phyloP scores from a whole-genome alignment of 2,888 invertebrate genomes.

The Lycophotia porphyrea region DNA sequence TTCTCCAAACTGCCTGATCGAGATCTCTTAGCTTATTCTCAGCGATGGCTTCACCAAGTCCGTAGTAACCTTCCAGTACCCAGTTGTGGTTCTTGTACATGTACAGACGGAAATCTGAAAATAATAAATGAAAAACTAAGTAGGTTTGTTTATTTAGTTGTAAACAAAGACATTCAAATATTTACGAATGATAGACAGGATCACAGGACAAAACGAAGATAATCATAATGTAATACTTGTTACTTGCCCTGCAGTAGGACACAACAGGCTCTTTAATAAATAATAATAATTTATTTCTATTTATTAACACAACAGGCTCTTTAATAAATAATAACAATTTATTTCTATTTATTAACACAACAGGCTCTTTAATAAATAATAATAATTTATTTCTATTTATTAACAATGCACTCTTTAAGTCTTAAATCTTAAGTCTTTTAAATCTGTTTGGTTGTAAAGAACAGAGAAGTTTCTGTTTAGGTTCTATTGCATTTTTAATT shows the following conservation, averaged over 20 bases:
- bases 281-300: too few relatives aligned
- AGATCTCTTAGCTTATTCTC: slow-evolving; percentile 87
- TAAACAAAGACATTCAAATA: neutral
- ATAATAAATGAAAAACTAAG: neutral
- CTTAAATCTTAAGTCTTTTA: neutral
- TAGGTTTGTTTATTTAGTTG: neutral
- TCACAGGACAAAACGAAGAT: neutral
- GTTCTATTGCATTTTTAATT: neutral
- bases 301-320: too few relatives aligned
- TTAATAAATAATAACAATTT: too few relatives aligned
- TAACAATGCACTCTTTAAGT: neutral
- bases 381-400: neutral
- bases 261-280: too few relatives aligned
- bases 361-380: too few relatives aligned
- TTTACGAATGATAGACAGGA: neutral
- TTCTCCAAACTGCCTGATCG: slow-evolving; percentile 90
- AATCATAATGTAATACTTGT: neutral
- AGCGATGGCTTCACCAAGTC: slow-evolving; percentile 91
- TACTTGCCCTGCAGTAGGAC: too few relatives aligned
- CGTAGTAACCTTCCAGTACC: slow-evolving; percentile 92
- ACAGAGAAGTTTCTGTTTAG: neutral
- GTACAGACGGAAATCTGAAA: slow-evolving; percentile 93
- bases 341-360: too few relatives aligned
- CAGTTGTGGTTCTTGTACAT: slow-evolving; percentile 92
- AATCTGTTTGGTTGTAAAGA: neutral